Evolutionary conservation across 2,113 vertebrate species (phyloP).

Genomic region (Saccopteryx bilineata): DNA sequence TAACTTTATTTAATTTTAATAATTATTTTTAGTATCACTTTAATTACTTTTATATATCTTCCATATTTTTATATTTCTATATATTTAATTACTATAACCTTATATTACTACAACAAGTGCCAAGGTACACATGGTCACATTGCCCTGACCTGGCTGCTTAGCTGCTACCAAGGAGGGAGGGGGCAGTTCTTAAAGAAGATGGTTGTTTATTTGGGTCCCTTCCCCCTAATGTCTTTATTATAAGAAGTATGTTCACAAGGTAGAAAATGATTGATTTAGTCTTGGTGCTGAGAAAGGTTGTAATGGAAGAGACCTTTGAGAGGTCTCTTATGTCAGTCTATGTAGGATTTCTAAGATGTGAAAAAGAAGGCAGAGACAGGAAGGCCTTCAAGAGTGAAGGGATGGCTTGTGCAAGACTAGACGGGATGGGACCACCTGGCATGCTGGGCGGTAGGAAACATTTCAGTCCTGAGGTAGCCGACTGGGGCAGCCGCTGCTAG

Average conservation of each 20-base stretch:
- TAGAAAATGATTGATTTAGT: neutral
- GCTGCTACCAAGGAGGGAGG: neutral
- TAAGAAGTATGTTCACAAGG: neutral
- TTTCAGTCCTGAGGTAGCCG: too few relatives aligned
- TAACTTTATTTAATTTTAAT: too few relatives aligned
- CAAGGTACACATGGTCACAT: fast-evolving
- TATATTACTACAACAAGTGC: too few relatives aligned
- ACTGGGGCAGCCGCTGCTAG: neutral
- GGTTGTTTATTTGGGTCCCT: neutral
- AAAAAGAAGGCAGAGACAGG: neutral
- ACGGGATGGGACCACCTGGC: fast-evolving
- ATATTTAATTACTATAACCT: too few relatives aligned
- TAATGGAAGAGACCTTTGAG: neutral
- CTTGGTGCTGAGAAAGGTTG: neutral
- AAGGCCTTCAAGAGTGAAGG: neutral
- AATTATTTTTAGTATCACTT: too few relatives aligned
- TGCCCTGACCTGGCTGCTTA: neutral
- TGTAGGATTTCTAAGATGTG: neutral
- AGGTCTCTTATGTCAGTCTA: neutral
- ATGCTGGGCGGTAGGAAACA: neutral
- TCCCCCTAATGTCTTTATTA: neutral
- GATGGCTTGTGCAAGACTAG: neutral
- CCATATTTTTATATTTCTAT: too few relatives aligned
- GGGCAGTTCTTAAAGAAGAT: neutral
- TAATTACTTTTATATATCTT: too few relatives aligned